Evolutionary conservation across 2,888 invertebrate species (phyloP).

Genomic region (Macrosiphum euphorbiae): DNA sequence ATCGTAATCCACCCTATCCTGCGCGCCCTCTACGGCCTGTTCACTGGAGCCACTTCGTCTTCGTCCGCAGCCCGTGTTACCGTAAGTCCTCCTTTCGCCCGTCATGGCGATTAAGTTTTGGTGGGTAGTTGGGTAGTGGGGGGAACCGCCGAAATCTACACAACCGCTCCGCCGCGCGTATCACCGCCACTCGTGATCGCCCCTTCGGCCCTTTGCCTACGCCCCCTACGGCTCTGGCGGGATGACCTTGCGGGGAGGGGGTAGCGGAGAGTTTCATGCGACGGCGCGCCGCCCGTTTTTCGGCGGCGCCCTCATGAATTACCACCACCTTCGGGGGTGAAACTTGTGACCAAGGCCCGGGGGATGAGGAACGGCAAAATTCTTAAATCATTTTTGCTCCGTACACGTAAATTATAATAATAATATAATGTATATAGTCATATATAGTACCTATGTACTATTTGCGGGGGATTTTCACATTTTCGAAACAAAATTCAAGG

Average conservation of each 20-base stretch:
- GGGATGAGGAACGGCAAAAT: neutral
- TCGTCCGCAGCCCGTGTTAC: conserved; percentile 47
- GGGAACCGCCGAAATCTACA: neutral
- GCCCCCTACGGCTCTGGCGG: neutral
- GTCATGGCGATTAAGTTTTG: neutral
- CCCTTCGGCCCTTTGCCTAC: neutral
- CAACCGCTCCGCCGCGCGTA: neutral
- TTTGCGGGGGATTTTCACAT: neutral
- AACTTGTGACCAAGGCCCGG: neutral
- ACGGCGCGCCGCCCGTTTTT: neutral
- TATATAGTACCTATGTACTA: too few species aligned
- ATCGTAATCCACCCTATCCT: conserved; percentile 58
- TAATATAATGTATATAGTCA: neutral
- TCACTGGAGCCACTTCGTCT: conserved; percentile 37
- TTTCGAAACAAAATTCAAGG: neutral
- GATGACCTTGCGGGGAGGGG: neutral
- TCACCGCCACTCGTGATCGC: neutral
- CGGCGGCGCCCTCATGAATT: neutral
- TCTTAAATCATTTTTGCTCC: neutral
- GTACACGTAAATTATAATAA: neutral
- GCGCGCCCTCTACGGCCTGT: conserved; percentile 55
- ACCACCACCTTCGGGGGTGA: neutral
- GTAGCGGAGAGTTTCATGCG: too few species aligned
- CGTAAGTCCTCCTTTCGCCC: conserved; percentile 36
- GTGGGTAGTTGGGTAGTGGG: neutral